Base-by-base conservation (phyloP, 2,113 vertebrate genomes). In the Osmerus mordax region DNA sequence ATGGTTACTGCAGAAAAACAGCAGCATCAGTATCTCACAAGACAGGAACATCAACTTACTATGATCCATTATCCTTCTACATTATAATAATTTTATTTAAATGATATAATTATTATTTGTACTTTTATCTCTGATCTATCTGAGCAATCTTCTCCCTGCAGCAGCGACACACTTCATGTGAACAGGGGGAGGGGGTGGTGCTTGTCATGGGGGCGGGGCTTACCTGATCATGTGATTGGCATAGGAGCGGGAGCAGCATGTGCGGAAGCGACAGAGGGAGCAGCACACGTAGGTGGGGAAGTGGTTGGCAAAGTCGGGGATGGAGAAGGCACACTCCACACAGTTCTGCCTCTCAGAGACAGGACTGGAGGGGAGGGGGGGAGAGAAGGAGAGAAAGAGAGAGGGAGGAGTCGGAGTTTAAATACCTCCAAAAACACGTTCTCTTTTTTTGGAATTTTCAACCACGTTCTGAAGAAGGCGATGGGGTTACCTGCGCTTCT, bases 171-270 rank as follows among this genome's bases (percentile, higher is more conserved):
- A 28, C 2, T 28, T 28, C 25, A 36, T 1, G 32, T 36, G 32
- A 36, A 36, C 32, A 36, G 7, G 32, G 32, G 32, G 3, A 36
- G 7, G 32, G 32, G 32, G 32, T 0, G 32, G 32, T 59, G 29
- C 14, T 3, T 65, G 25, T 28, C 25, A 3, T 3, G 28, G 13
- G 1, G 7, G 6, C 12, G 6, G 47, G 16, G 86, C 93, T 41
- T 80, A 95, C 94, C 94, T 95, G 91, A 95, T 95, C 95, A 96
- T 95, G 90, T 96, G 95, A 86, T 96, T 94, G 83, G 95, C 95
- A 15, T 95, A 96, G 0, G 94, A 93, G 41, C 95, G 84, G 54
- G 94, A 95, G 84, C 95, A 96, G 90, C 95, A 95, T 47, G 94
- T 96, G 79, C 92, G 92, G 52, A 95, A 95, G 67, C 92, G 93